Percentiles rank a stretch among this genome's conserved stretches.
These are phyloP conservation scores for Norana najaformis DNA, from an alignment of 2,888 invertebrate genomes.

Conservation along the genomic window DNA sequence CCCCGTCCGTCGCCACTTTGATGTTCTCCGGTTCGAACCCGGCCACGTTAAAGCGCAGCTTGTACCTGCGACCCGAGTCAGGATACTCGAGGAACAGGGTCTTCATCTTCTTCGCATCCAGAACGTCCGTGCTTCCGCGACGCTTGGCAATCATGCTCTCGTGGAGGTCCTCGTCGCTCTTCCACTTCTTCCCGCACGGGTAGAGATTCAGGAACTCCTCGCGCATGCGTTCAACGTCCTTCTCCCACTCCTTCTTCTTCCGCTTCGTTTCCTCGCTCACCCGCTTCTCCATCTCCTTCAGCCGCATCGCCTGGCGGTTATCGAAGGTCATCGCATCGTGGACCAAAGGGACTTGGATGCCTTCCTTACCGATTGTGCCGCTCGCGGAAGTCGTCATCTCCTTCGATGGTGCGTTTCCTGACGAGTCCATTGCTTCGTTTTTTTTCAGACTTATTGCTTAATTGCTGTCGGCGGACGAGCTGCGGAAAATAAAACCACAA, in stretches of 20 bases:
- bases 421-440: background rate
- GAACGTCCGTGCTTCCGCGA: constrained; percentile 42
- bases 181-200: constrained; percentile 41
- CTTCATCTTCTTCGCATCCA: constrained; percentile 43
- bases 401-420: background rate
- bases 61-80: constrained; percentile 37
- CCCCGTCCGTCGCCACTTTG: constrained; percentile 41
- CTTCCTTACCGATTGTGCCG: background rate
- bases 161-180: constrained; percentile 40
- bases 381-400: background rate
- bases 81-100: constrained; percentile 44
- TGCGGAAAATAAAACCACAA: background rate
- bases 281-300: constrained; percentile 43
- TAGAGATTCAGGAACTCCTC: constrained; percentile 43
- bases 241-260: constrained; percentile 43
- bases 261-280: constrained; percentile 39
- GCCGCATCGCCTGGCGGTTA: constrained; percentile 34
- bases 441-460: background rate
- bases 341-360: constrained; percentile 36
- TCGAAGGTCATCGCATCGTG: constrained; percentile 41
- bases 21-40: constrained; percentile 39
- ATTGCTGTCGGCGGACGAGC: background rate
- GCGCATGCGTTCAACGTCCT: constrained; percentile 42
- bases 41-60: constrained; percentile 40
- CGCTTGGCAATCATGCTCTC: constrained; percentile 41